These are phyloP conservation scores for Mustela nigripes DNA, from an alignment of 2,113 vertebrate species.

Conservation along the genomic window DNA sequence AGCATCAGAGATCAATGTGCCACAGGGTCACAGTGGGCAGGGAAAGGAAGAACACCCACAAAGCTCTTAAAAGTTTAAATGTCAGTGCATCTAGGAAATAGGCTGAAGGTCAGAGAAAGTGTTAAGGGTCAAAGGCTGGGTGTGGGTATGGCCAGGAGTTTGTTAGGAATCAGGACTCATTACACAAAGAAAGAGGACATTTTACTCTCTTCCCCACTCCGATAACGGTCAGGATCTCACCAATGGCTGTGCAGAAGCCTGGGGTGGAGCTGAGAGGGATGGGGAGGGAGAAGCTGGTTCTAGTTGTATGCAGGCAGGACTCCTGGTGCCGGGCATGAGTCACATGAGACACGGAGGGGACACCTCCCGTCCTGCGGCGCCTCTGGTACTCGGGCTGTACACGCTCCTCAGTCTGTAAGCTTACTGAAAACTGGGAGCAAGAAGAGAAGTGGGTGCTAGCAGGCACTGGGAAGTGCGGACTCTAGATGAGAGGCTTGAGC, in stretches of 20 bases:
- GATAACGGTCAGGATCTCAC: slow-evolving; percentile 85
- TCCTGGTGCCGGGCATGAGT: slow-evolving; percentile 96
- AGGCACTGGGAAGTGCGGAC: neutral
- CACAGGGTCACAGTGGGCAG: neutral
- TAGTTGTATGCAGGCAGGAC: slow-evolving; percentile 97
- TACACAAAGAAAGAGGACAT: neutral
- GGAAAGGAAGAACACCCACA: neutral
- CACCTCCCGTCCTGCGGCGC: slow-evolving; percentile 87
- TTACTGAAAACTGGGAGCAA: slow-evolving; percentile 94
- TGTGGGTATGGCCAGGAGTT: neutral
- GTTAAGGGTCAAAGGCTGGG: neutral
- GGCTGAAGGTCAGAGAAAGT: neutral
- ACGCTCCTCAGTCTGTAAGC: slow-evolving; percentile 96
- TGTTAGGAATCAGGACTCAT: neutral
- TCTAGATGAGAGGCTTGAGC: neutral
- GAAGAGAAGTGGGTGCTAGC: neutral
- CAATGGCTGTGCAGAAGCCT: slow-evolving; percentile 95
- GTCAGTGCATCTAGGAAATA: neutral
- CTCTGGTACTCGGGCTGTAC: slow-evolving; percentile 95
- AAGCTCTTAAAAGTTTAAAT: neutral
- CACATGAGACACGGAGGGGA: slow-evolving; percentile 88
- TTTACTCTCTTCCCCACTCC: neutral
- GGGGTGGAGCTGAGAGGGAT: slow-evolving; percentile 96
- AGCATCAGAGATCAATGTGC: neutral
- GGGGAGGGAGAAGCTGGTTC: slow-evolving; percentile 97